phyloP scores from a whole-genome alignment of 2,113 vertebrate species.

The Microcebus tavaratra region DNA sequence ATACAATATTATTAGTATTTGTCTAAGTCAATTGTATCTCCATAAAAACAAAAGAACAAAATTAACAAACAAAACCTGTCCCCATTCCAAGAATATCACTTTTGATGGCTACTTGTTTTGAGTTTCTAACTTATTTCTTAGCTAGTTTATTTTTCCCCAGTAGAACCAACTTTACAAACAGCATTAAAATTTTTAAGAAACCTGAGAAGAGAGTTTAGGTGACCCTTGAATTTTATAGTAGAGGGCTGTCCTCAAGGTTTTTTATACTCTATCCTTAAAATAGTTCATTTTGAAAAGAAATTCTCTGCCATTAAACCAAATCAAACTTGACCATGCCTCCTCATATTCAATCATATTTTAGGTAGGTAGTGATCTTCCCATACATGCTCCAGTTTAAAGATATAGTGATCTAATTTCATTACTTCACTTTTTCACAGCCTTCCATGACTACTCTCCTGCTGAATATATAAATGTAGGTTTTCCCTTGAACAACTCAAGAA shows the following conservation, averaged over 20 bases:
- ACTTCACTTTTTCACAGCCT: neutral
- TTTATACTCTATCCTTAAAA: neutral
- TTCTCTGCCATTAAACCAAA: neutral
- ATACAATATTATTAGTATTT: neutral
- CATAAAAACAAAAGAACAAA: neutral
- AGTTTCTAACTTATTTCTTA: neutral
- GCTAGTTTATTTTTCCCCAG: neutral
- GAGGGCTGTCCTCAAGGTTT: neutral
- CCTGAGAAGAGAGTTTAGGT: neutral
- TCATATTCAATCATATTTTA: neutral
- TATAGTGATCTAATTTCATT: neutral
- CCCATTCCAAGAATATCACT: neutral
- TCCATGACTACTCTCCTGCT: neutral
- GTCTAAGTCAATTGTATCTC: neutral
- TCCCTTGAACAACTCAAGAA: neutral
- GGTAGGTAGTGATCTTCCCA: neutral
- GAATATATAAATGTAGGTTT: neutral
- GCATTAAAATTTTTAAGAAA: neutral
- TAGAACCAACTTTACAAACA: neutral
- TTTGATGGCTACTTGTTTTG: neutral
- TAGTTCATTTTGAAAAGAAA: neutral
- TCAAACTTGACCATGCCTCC: neutral
- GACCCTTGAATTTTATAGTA: neutral
- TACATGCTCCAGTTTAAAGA: neutral
- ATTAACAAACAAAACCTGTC: neutral